Base-by-base conservation (phyloP, 2,797 vertebrate genomes). In the Acanthurus leucopareius region DNA sequence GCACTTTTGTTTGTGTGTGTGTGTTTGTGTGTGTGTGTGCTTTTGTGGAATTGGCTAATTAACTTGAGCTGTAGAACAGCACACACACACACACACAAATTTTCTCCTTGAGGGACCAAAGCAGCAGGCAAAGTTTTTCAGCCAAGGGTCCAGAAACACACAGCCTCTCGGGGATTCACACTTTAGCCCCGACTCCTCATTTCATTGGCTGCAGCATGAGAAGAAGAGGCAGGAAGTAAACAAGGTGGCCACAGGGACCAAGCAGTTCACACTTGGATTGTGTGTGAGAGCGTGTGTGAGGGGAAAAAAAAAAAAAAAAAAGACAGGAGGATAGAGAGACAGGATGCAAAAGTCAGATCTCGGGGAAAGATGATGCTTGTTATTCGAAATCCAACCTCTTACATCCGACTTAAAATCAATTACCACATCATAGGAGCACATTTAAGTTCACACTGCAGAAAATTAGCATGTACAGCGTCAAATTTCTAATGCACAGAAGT, bases 141-240 rank as follows among this genome's bases (percentile, higher is more conserved):
- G 61, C 20, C 7, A 64, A 83, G 49, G 75, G 81, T 82, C 79
- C 74, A 69, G 72, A 79, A 40, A 35, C 74, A 57, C 66, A 66
- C 28, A 10, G 66, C 59, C 66, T 72, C 84, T 80, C 28, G 0
- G 82, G 78, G 83, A 87, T 16, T 5, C 5, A 20, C 61, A 45
- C 64, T 69, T 68, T 52, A 51, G 61, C 74, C 42, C 35, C 70
- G 25, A 7, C 8, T 22, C 57, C 9, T 42, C 47, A 4, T 78
- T 66, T 79, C 53, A 49, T 35, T 54, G 80, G 71, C 69, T 77
- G 73, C 47, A 58, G 73, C 54, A 61, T 47, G 20, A 68, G 57
- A 67, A 22, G 38, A 28, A 60, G 48, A 75, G 44, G 45, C 69
- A 76, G 67, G 85, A 88, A 83, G 81, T 86, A 86, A 89, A 87